These are phyloP conservation scores for Cardinalis cardinalis DNA, from an alignment of 2,113 vertebrate genomes.

Conservation along the genomic window DNA sequence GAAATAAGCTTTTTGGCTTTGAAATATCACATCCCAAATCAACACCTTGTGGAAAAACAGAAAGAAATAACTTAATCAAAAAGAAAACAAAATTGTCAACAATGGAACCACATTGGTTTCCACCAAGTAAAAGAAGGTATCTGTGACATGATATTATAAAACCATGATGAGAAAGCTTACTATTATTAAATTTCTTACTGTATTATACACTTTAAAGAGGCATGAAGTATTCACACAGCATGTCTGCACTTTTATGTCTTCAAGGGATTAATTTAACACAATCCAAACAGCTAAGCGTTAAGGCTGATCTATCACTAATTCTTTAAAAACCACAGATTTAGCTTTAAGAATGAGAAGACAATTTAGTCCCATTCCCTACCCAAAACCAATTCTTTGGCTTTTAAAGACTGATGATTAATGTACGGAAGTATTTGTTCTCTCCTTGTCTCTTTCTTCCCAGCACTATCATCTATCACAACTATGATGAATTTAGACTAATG, in stretches of 20 bases:
- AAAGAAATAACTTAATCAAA: neutral
- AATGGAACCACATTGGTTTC: neutral
- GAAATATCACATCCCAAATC: neutral
- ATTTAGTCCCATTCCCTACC: neutral
- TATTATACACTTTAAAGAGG: neutral
- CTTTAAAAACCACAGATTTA: constrained; percentile 2
- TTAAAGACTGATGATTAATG: neutral
- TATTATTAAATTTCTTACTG: neutral
- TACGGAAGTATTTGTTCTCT: neutral
- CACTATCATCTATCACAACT: neutral
- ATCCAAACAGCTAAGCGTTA: neutral
- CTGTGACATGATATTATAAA: neutral
- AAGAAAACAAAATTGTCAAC: neutral
- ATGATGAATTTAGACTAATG: neutral
- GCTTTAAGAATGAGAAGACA: neutral
- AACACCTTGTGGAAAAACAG: neutral
- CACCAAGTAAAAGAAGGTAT: neutral
- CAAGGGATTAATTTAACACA: neutral
- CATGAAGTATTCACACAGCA: neutral
- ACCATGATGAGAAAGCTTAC: neutral
- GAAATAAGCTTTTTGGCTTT: neutral
- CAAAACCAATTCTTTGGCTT: neutral
- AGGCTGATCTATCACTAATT: neutral
- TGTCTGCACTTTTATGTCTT: neutral
- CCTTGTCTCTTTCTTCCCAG: neutral